These are phyloP conservation scores for Geococcyx californianus DNA, from an alignment of 2,113 vertebrate species.

Conservation along the genomic window DNA sequence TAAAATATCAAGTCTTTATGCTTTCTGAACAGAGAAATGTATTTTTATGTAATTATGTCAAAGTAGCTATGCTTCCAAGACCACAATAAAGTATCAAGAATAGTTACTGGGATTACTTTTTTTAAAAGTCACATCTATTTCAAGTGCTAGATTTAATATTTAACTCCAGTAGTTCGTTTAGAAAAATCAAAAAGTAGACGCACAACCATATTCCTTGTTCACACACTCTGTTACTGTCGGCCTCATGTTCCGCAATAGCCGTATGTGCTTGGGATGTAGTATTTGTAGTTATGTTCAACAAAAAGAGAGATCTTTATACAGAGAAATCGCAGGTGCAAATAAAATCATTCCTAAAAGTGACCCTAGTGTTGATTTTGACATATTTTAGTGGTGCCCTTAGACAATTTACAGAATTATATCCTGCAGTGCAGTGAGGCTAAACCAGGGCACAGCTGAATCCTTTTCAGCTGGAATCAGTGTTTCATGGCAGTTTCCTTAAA, in stretches of 20 bases:
- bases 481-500: conserved; percentile 20
- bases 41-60: background rate
- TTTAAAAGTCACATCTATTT: background rate
- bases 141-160: background rate
- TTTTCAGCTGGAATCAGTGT: background rate
- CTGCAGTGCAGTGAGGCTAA: background rate
- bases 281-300: background rate
- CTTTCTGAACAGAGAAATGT: background rate
- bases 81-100: background rate
- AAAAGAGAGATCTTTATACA: background rate
- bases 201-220: background rate
- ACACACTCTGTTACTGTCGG: background rate
- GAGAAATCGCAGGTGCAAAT: background rate
- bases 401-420: background rate
- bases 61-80: background rate
- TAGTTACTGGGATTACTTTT: background rate
- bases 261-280: background rate
- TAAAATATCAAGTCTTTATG: background rate
- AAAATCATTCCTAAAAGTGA: background rate
- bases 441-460: conserved; percentile 32
- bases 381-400: background rate
- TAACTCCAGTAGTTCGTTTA: background rate
- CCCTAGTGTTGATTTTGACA: background rate
- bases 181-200: background rate
- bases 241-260: background rate